Evolutionary conservation across 2,888 invertebrate genomes (phyloP).

Genomic region (Mythimna lalbum): DNA sequence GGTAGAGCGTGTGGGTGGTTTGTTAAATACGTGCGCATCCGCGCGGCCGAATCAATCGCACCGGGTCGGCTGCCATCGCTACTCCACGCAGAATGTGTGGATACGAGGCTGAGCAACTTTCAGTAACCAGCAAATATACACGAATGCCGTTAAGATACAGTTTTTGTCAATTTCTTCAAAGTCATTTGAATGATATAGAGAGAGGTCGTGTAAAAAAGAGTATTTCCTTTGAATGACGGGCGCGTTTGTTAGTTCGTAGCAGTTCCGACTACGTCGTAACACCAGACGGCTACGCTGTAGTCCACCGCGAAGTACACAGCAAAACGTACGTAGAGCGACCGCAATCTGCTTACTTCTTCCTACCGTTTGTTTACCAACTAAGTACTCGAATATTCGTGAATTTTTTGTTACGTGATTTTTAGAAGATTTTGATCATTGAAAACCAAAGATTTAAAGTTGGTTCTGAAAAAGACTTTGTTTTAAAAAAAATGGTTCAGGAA

Average conservation of each 20-base stretch:
- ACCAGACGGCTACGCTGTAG: constrained; percentile 9
- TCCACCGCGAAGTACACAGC: background rate
- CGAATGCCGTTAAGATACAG: constrained; percentile 25
- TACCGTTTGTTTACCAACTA: no score
- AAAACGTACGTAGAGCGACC: background rate
- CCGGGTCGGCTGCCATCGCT: constrained; percentile 32
- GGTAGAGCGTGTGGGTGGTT: constrained; percentile 21
- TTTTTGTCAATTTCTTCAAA: no score
- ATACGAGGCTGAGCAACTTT: constrained; percentile 24
- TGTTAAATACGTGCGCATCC: constrained; percentile 48
- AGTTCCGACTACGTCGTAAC: constrained; percentile 25
- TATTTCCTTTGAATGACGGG: no score
- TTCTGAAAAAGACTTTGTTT: background rate
- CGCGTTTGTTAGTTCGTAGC: background rate
- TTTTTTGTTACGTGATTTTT: no score
- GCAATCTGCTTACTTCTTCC: background rate
- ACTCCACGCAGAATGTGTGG: constrained; percentile 19
- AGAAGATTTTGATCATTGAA: no score
- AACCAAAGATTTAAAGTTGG: no score
- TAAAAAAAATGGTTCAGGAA: background rate
- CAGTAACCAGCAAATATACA: constrained; percentile 18
- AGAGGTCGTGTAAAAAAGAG: no score
- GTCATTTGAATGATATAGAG: no score
- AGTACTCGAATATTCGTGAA: no score
- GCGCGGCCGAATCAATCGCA: constrained; percentile 58